Conservation (phyloP, 2,113 vertebrate genomes). For the Clupea harengus region DNA sequence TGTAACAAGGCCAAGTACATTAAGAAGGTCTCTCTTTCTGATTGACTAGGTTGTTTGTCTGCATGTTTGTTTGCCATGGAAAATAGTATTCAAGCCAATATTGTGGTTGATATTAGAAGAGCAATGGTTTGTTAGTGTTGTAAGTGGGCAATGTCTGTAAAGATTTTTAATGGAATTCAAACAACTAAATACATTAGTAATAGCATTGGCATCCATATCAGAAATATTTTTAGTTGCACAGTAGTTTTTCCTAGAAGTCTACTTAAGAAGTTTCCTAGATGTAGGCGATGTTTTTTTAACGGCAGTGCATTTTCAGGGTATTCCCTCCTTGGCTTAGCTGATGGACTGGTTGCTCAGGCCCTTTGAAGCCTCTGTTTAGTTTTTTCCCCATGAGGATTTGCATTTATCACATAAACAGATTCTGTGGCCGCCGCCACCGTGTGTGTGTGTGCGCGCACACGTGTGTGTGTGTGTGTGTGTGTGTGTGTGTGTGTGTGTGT, state of each 20-base stretch:
- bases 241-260: background rate
- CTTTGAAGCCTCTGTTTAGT: background rate
- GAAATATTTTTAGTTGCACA: background rate
- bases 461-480: conserved; percentile 16
- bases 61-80: background rate
- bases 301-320: background rate
- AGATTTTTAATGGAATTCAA: background rate
- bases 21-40: background rate
- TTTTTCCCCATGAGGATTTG: background rate
- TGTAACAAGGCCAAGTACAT: background rate
- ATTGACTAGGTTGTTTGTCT: background rate
- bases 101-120: background rate
- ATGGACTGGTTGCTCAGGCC: background rate
- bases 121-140: background rate
- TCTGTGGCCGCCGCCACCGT: too few species aligned
- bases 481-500: background rate
- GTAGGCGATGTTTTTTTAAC: background rate
- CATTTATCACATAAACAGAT: background rate
- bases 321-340: background rate
- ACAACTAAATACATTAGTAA: background rate
- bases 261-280: background rate
- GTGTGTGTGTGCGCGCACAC: conserved; percentile 1
- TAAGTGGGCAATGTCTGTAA: background rate
- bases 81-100: background rate
- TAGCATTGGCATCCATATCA: background rate